These are phyloP conservation scores for Meandrusa payeni DNA, from an alignment of 2,888 invertebrate genomes.

Conservation along the genomic window DNA sequence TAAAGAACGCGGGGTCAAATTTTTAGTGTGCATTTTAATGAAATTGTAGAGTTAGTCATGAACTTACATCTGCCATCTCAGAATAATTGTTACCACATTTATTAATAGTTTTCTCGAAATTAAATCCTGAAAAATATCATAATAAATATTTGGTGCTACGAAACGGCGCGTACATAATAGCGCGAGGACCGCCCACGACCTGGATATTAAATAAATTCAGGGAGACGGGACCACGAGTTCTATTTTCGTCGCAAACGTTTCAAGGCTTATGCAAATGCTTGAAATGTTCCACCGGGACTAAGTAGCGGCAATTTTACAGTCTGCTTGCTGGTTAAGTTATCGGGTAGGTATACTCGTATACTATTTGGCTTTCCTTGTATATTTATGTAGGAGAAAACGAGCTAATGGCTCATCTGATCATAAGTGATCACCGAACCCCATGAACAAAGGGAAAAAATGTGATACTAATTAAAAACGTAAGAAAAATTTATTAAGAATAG, in stretches of 20 bases:
- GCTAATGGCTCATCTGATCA: no score
- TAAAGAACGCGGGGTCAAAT: no score
- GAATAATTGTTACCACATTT: not conserved
- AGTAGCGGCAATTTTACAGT: not conserved
- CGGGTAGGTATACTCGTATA: no score
- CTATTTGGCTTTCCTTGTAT: no score
- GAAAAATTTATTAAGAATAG: no score
- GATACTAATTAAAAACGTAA: no score
- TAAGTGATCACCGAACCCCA: no score
- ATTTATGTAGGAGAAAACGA: no score
- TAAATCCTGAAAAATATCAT: not conserved
- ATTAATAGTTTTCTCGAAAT: not conserved
- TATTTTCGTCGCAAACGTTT: conserved; percentile 8
- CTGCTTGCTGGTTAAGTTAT: not conserved
- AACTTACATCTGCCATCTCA: no score
- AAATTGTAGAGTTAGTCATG: no score
- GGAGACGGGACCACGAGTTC: conserved; percentile 1
- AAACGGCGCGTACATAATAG: not conserved
- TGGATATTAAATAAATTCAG: conserved; percentile 2
- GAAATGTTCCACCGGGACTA: conserved; percentile 4
- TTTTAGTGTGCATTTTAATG: no score
- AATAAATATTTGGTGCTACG: not conserved
- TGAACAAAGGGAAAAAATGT: no score
- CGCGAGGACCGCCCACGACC: not conserved
- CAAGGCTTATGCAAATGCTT: conserved; percentile 5